Percentiles rank a stretch among this genome's conserved stretches.
These are phyloP conservation scores for Halichondria panicea DNA, from an alignment of 37 sponge, comb jelly and placozoan species.

Conservation along the genomic window DNA sequence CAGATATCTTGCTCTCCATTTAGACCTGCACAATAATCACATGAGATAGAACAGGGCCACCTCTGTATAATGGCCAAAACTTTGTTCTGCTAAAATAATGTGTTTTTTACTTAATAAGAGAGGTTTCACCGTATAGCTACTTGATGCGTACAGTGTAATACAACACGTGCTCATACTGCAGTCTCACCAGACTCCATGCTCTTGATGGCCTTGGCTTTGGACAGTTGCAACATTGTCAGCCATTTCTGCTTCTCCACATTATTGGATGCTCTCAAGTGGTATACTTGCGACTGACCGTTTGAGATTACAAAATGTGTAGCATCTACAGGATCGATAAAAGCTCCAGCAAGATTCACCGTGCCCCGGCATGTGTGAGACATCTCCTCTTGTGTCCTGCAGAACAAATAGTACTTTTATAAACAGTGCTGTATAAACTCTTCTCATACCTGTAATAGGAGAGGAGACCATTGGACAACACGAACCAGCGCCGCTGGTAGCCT, in stretches of 20 bases:
- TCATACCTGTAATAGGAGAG: conserved; percentile 93
- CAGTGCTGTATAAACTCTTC: not conserved
- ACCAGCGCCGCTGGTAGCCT: conserved; percentile 97
- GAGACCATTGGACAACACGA: conserved; percentile 85
- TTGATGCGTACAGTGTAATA: not conserved
- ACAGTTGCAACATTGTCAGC: conserved; percentile 89
- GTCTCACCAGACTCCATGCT: conserved; percentile 41
- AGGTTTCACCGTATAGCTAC: not conserved
- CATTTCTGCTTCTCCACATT: conserved; percentile 91
- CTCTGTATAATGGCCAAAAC: too few species aligned
- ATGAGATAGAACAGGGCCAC: too few species aligned
- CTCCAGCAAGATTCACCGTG: conserved; percentile 90
- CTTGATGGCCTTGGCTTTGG: conserved; percentile 85
- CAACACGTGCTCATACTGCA: not conserved
- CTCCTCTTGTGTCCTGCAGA: conserved; percentile 86
- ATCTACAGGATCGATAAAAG: conserved; percentile 83
- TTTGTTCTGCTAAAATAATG: too few species aligned
- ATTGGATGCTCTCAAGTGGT: conserved; percentile 75
- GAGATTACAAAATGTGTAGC: conserved; percentile 86
- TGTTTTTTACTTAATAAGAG: too few species aligned
- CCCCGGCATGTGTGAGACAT: conserved; percentile 97
- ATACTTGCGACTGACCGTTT: conserved; percentile 86
- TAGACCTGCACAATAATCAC: too few species aligned
- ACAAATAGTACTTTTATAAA: not conserved
- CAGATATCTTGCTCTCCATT: too few species aligned